Percentiles rank a stretch among this genome's conserved stretches.
These are phyloP conservation scores for Papilio polytes DNA, from an alignment of 1,140 invertebrate genomes.

Conservation along the genomic window DNA sequence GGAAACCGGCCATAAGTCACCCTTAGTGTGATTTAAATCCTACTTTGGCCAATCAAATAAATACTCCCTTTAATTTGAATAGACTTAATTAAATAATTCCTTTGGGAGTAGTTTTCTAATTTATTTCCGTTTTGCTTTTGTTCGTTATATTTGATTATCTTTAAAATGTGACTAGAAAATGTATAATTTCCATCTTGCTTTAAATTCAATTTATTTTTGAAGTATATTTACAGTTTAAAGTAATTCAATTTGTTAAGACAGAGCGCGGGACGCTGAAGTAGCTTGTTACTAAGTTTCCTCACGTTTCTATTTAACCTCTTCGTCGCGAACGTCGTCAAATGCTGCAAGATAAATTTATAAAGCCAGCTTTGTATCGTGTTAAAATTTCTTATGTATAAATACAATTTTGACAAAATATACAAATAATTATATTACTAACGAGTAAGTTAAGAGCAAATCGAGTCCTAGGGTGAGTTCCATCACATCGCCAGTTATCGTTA, in stretches of 20 bases:
- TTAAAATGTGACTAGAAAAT: background rate
- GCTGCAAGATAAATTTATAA: slow-evolving; percentile 17
- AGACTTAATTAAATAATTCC: too few relatives aligned
- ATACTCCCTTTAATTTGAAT: too few relatives aligned
- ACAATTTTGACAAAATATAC: background rate
- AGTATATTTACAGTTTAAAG: slow-evolving; percentile 30
- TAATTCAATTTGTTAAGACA: slow-evolving; percentile 36
- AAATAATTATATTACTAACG: too few relatives aligned
- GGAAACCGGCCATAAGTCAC: too few relatives aligned
- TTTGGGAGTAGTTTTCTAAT: too few relatives aligned
- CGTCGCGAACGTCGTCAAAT: slow-evolving; percentile 23
- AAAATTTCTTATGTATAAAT: slow-evolving; percentile 5
- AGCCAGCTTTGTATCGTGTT: slow-evolving; percentile 20
- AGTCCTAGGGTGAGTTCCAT: too few relatives aligned
- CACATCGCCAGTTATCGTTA: too few relatives aligned
- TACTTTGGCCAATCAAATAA: too few relatives aligned
- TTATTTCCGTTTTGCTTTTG: too few relatives aligned
- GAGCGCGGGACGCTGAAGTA: slow-evolving; percentile 19
- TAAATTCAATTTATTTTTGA: background rate
- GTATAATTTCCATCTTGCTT: background rate
- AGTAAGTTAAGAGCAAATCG: too few relatives aligned
- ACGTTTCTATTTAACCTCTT: slow-evolving; percentile 36
- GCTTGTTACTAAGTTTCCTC: slow-evolving; percentile 20
- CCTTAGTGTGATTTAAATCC: too few relatives aligned
- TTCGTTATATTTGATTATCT: background rate